A percentile compares a stretch with the other conserved stretches of the same genome.
These are phyloP conservation scores for Propsilocerus akamusi DNA, from an alignment of 1,140 invertebrate genomes.

Conservation along the genomic window DNA sequence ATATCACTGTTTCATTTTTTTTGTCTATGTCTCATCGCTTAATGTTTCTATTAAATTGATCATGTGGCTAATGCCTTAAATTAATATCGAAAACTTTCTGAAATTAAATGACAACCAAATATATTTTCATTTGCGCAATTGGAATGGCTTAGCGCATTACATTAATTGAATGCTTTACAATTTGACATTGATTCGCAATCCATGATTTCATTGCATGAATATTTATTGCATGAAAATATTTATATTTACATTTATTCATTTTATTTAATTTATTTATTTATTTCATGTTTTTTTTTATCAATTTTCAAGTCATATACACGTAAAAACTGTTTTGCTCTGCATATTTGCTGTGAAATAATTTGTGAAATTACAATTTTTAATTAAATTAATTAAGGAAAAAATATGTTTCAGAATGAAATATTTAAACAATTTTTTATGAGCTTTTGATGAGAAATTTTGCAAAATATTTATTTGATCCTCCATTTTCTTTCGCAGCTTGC, in stretches of 20 bases:
- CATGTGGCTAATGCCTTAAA: no score
- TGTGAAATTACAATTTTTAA: background rate
- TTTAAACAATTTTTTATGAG: no score
- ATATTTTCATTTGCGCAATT: no score
- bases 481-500: conserved; percentile 41
- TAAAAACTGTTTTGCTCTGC: background rate
- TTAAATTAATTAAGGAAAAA: no score
- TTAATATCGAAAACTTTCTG: no score
- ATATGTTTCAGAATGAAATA: no score
- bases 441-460: no score
- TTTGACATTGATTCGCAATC: background rate
- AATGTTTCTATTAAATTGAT: no score
- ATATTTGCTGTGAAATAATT: conserved; percentile 7
- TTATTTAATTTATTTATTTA: background rate
- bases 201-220: background rate
- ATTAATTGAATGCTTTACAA: background rate
- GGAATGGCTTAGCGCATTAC: no score
- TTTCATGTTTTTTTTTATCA: background rate
- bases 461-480: conserved; percentile 30
- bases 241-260: background rate
- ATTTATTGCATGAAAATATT: background rate
- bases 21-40: no score
- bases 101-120: no score
- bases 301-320: conserved; percentile 8
- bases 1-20: no score